These are phyloP conservation scores for Aurelia aurita complex sp. Pacific DNA, from an alignment of 30 jellyfish, hydroid and myxozoan species.

Conservation along the genomic window DNA sequence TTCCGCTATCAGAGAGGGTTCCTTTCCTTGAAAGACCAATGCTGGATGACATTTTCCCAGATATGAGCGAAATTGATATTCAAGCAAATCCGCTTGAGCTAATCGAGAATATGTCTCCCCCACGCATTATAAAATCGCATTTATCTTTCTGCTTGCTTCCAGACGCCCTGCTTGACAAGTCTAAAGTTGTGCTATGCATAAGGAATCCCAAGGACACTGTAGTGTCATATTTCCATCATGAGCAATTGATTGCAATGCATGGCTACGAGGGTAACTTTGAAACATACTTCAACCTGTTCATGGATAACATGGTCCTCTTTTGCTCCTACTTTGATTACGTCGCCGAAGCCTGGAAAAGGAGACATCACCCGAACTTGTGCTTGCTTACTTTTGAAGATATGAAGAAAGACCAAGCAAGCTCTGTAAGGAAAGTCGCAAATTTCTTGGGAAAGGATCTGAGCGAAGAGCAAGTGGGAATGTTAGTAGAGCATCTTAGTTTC, in stretches of 20 bases:
- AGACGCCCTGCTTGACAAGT: constrained; percentile 24
- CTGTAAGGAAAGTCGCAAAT: constrained; percentile 27
- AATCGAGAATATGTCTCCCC: constrained; percentile 27
- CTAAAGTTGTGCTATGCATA: constrained; percentile 42
- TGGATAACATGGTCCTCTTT: constrained; percentile 15
- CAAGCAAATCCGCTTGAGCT: no score
- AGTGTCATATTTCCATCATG: constrained; percentile 33
- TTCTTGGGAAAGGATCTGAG: constrained; percentile 26
- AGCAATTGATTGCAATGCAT: constrained; percentile 6
- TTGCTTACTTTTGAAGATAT: constrained; percentile 25
- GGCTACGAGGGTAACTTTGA: constrained; percentile 28
- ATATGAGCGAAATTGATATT: not conserved
- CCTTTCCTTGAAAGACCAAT: constrained; percentile 18
- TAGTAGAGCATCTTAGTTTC: constrained; percentile 27
- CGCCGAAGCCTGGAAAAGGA: constrained; percentile 32
- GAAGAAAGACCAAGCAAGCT: constrained; percentile 28
- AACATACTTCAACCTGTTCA: constrained; percentile 5
- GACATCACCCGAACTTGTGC: constrained; percentile 44
- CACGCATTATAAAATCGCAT: constrained; percentile 33
- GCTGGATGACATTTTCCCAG: not conserved
- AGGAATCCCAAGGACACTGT: constrained; percentile 57
- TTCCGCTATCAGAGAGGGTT: not conserved
- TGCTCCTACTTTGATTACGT: constrained; percentile 30
- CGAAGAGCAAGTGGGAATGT: constrained; percentile 20
- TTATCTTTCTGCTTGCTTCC: constrained; percentile 49